These are phyloP conservation scores for Lepidonotus clava DNA, from an alignment of 2,888 invertebrate genomes.

Conservation along the genomic window DNA sequence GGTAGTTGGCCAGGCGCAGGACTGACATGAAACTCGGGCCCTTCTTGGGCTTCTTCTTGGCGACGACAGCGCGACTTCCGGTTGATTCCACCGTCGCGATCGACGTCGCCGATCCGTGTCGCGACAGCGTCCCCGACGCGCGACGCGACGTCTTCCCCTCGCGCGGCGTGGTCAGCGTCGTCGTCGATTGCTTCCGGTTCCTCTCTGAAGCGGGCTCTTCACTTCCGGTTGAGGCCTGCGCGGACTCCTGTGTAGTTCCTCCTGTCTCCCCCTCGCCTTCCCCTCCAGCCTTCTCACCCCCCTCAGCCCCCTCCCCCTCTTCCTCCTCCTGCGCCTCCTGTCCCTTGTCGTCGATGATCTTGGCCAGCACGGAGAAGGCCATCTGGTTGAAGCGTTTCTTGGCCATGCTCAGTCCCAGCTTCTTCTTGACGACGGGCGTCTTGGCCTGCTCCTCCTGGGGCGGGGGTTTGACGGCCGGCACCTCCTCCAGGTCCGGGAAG, in stretches of 20 bases:
- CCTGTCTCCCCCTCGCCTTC: background rate
- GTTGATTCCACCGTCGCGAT: conserved; percentile 1
- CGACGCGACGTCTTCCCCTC: background rate
- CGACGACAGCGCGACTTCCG: background rate
- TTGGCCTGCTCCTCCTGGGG: background rate
- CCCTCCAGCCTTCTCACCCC: background rate
- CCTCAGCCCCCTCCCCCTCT: background rate
- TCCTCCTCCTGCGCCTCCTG: background rate
- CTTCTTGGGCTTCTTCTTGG: conserved; percentile 12
- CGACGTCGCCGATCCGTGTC: conserved; percentile 2
- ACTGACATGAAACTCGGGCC: conserved; percentile 50
- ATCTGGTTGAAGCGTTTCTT: conserved; percentile 50
- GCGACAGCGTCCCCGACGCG: background rate
- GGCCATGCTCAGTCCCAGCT: background rate
- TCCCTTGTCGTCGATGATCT: conserved; percentile 51
- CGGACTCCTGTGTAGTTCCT: background rate
- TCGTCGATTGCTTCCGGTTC: background rate
- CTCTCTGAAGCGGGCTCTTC: no score
- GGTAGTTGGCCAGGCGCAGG: conserved; percentile 22
- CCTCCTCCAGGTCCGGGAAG: conserved; percentile 34
- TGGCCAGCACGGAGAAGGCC: conserved; percentile 50
- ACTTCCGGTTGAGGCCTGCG: background rate
- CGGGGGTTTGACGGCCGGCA: background rate
- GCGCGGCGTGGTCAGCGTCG: background rate
- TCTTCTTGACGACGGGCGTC: background rate